These are phyloP conservation scores for Spodoptera littoralis DNA, from an alignment of 2,888 invertebrate genomes.

Conservation along the genomic window DNA sequence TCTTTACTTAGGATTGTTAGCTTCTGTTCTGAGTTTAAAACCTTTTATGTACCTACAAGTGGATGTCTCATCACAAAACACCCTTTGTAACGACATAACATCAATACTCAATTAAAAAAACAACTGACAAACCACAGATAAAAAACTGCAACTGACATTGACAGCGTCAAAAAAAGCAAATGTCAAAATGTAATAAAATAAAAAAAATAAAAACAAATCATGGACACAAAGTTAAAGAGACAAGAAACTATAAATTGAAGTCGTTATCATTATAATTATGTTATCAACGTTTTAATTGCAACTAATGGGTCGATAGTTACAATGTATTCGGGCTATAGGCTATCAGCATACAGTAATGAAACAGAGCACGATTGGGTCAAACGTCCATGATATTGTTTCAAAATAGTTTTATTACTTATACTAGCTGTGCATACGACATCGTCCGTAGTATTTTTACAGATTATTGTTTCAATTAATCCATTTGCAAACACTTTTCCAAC, in stretches of 20 bases:
- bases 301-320: constrained; percentile 81
- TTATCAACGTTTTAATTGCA: constrained; percentile 81
- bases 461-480: too few relatives aligned
- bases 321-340: constrained; percentile 68
- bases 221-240: constrained; percentile 26
- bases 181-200: constrained; percentile 1
- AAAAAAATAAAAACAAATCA: constrained; percentile 19
- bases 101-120: neutral
- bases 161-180: constrained; percentile 2
- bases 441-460: too few relatives aligned
- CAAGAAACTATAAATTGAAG: constrained; percentile 55
- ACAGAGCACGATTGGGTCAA: constrained; percentile 37
- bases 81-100: neutral
- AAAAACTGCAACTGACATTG: constrained; percentile 7
- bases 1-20: constrained; percentile 21
- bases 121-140: constrained; percentile 10
- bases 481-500: too few relatives aligned
- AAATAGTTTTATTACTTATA: constrained; percentile 59
- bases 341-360: constrained; percentile 60
- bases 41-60: too few relatives aligned
- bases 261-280: constrained; percentile 77
- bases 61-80: neutral
- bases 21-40: constrained; percentile 27
- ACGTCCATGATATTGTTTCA: constrained; percentile 54
- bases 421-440: too few relatives aligned